Conservation (phyloP, 1,140 invertebrate genomes). For the Pemphigus obesinymphae region DNA sequence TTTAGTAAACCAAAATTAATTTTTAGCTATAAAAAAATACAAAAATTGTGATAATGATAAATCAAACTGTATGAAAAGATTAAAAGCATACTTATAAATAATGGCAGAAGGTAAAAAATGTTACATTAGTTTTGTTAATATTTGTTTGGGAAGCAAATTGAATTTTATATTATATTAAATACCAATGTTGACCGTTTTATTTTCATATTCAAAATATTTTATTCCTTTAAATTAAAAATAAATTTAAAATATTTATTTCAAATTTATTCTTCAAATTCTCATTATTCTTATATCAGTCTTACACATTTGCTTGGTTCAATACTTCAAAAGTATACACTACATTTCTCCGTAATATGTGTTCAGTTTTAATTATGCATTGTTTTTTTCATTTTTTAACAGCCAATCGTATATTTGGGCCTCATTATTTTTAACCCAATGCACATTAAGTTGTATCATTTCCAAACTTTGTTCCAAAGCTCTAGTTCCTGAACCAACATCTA, state of each 20-base stretch:
- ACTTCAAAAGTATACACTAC: slow-evolving; percentile 6
- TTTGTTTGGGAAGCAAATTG: neutral
- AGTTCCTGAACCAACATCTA: slow-evolving; percentile 63
- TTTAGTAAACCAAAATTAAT: neutral
- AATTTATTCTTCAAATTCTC: slow-evolving; percentile 8
- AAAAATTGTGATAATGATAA: neutral
- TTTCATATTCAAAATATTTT: slow-evolving; percentile 17
- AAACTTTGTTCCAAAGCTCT: slow-evolving; percentile 67
- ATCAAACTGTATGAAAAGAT: neutral
- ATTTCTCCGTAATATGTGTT: neutral
- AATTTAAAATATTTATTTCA: neutral
- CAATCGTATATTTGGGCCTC: slow-evolving; percentile 59
- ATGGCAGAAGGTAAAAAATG: neutral
- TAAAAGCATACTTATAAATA: neutral
- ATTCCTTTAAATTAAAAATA: slow-evolving; percentile 4
- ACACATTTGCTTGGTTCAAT: neutral
- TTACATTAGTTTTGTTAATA: neutral
- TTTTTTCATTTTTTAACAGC: slow-evolving; percentile 54
- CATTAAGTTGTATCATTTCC: slow-evolving; percentile 72
- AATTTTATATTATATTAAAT: neutral
- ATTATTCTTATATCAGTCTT: slow-evolving; percentile 22
- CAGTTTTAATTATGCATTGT: neutral
- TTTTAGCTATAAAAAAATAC: neutral
- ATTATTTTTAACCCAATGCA: slow-evolving; percentile 68
- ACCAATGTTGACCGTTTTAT: neutral